Conservation (phyloP, 1,140 invertebrate species). For the Neodiprion pinetum region DNA sequence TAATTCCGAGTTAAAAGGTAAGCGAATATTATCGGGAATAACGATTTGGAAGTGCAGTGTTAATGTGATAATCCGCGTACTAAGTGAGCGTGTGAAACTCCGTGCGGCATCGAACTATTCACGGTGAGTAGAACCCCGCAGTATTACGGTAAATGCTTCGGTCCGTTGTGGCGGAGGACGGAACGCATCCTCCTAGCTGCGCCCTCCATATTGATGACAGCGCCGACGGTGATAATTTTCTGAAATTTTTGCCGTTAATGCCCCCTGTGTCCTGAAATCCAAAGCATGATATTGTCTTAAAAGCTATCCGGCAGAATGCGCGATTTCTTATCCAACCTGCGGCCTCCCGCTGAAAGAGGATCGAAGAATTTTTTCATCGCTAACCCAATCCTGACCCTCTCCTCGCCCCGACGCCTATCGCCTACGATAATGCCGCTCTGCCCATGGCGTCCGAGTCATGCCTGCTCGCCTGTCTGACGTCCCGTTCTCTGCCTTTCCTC, state of each 20-base stretch:
- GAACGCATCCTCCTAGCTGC: slow-evolving; percentile 41
- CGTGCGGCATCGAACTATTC: background rate
- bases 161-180: slow-evolving; percentile 16
- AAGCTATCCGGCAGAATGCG: slow-evolving; percentile 64
- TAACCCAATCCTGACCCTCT: background rate
- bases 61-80: background rate
- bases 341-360: background rate
- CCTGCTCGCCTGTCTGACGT: background rate
- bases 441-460: background rate
- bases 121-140: background rate
- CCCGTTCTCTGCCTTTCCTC: background rate
- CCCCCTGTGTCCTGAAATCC: slow-evolving; percentile 70
- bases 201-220: slow-evolving; percentile 72
- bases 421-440: background rate
- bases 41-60: slow-evolving; percentile 11
- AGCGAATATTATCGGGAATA: slow-evolving; percentile 30
- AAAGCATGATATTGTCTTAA: slow-evolving; percentile 65
- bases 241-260: slow-evolving; percentile 75
- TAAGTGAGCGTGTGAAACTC: background rate
- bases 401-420: background rate
- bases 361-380: background rate
- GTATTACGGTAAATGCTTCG: background rate
- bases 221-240: slow-evolving; percentile 75
- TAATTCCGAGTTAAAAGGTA: slow-evolving; percentile 60
- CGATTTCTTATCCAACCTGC: slow-evolving; percentile 40